These are phyloP conservation scores for Aphrophora alni DNA, from an alignment of 2,888 invertebrate genomes.

Conservation along the genomic window DNA sequence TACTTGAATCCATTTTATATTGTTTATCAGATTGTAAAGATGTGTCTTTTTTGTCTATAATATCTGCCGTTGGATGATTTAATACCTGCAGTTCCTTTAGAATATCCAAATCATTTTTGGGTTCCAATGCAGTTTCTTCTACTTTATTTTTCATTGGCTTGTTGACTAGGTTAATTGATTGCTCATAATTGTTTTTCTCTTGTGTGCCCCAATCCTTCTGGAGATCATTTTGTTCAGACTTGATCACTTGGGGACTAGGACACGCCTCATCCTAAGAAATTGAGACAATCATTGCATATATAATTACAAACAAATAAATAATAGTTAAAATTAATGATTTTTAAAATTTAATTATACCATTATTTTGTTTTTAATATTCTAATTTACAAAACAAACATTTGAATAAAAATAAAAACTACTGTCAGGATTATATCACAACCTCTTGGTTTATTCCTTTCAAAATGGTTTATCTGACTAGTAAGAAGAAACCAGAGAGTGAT, in stretches of 20 bases:
- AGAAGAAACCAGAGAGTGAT: too few relatives aligned
- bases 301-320: not conserved
- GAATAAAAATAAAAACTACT: too few relatives aligned
- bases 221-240: not conserved
- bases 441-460: too few relatives aligned
- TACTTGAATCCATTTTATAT: not conserved
- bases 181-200: not conserved
- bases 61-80: not conserved
- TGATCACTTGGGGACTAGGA: conserved; percentile 2
- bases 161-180: too few relatives aligned
- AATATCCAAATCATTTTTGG: not conserved
- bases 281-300: not conserved
- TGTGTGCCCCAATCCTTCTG: not conserved
- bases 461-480: too few relatives aligned
- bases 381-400: too few relatives aligned
- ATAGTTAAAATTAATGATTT: too few relatives aligned
- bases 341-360: too few relatives aligned
- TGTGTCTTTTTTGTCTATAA: not conserved
- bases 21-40: not conserved
- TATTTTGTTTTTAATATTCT: too few relatives aligned
- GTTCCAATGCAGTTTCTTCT: not conserved
- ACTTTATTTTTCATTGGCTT: not conserved
- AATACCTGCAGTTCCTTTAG: not conserved
- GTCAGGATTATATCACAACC: too few relatives aligned
- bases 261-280: conserved; percentile 23